phyloP scores from a whole-genome alignment of 2,888 invertebrate genomes.

The Aplocera efformata region DNA sequence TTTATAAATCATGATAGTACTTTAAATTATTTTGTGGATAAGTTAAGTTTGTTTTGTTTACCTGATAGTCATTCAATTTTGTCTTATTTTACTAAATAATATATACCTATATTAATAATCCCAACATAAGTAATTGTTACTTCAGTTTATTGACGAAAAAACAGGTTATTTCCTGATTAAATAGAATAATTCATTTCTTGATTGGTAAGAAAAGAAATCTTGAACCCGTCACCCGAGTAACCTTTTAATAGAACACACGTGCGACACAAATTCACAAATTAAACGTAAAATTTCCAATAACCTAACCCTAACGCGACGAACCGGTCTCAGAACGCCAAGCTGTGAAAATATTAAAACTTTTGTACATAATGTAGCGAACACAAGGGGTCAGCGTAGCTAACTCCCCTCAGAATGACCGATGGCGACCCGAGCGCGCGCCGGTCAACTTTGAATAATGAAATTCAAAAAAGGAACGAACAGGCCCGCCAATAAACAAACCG shows the following conservation, averaged over 20 bases:
- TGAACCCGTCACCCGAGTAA: slow-evolving; percentile 59
- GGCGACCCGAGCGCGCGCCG: slow-evolving; percentile 69
- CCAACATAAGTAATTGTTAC: too few relatives aligned
- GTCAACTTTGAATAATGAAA: slow-evolving; percentile 67
- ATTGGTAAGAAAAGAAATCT: slow-evolving; percentile 38
- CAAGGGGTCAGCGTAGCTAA: slow-evolving; percentile 62
- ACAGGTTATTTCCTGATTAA: slow-evolving; percentile 16
- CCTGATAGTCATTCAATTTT: too few relatives aligned
- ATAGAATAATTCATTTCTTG: slow-evolving; percentile 29
- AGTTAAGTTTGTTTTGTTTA: too few relatives aligned
- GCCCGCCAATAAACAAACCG: slow-evolving; percentile 80
- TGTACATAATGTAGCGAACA: slow-evolving; percentile 66
- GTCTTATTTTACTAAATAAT: too few relatives aligned
- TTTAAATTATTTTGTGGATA: too few relatives aligned
- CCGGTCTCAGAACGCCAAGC: slow-evolving; percentile 62
- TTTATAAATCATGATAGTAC: too few relatives aligned
- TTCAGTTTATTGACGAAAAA: slow-evolving; percentile 1
- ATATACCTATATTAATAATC: too few relatives aligned
- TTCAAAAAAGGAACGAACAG: slow-evolving; percentile 71
- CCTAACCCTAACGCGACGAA: slow-evolving; percentile 42
- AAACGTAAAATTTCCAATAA: slow-evolving; percentile 75
- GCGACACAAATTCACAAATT: slow-evolving; percentile 69
- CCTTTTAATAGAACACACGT: slow-evolving; percentile 66
- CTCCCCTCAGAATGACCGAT: slow-evolving; percentile 61
- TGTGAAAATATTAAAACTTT: slow-evolving; percentile 70